Evolutionary conservation across 2,888 invertebrate species (phyloP).

Genomic region (Hylaea fasciaria): DNA sequence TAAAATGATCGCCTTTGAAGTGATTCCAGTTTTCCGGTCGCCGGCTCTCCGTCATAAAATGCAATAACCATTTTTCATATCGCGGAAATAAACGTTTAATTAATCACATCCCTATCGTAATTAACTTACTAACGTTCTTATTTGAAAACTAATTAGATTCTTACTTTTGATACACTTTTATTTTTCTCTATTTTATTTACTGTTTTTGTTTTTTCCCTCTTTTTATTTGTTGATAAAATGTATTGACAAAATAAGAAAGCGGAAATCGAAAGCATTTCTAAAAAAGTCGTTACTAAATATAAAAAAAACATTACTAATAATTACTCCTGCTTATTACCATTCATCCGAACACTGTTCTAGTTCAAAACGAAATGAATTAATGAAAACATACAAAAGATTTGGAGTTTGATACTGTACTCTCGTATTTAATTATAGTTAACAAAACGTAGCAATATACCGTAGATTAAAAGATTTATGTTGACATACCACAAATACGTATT

Average conservation of each 20-base stretch:
- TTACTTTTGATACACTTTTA: neutral
- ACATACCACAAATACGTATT: slow-evolving; percentile 10
- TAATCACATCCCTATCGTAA: slow-evolving; percentile 74
- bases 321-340: too few relatives aligned
- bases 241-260: too few relatives aligned
- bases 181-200: neutral
- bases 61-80: slow-evolving; percentile 68
- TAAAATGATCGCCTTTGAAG: neutral
- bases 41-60: slow-evolving; percentile 46
- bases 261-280: too few relatives aligned
- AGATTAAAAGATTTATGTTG: slow-evolving; percentile 13
- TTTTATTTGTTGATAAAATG: too few relatives aligned
- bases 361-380: too few relatives aligned
- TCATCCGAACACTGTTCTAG: too few relatives aligned
- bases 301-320: too few relatives aligned
- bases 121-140: slow-evolving; percentile 68
- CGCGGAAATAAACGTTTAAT: slow-evolving; percentile 59
- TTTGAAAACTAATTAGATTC: slow-evolving; percentile 51
- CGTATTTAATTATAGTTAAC: neutral
- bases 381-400: too few relatives aligned
- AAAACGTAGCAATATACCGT: neutral
- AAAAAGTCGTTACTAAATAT: too few relatives aligned
- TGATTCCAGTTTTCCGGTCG: neutral
- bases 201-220: too few relatives aligned
- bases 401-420: too few relatives aligned